These are phyloP conservation scores for Acanthosepion esculentum DNA, from an alignment of 2,888 invertebrate species.

Conservation along the genomic window DNA sequence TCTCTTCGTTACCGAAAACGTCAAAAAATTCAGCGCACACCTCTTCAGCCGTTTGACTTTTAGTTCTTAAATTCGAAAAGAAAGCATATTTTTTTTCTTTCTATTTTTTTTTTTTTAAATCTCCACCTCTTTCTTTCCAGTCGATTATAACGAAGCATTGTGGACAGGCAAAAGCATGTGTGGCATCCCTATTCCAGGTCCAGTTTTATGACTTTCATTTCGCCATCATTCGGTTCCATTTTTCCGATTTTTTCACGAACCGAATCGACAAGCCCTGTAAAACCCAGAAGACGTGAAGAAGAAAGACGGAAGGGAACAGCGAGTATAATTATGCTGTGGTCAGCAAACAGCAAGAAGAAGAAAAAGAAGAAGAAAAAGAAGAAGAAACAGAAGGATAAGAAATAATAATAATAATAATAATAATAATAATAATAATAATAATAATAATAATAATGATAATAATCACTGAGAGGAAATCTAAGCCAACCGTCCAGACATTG, in stretches of 20 bases:
- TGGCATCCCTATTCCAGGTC: neutral
- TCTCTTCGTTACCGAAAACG: neutral
- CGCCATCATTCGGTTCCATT: neutral
- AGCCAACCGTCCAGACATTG: too few relatives aligned
- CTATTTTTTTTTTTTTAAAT: neutral
- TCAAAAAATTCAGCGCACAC: neutral
- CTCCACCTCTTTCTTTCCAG: neutral
- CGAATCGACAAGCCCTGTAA: neutral
- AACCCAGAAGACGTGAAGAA: neutral
- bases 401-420: neutral
- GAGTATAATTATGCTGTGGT: too few relatives aligned
- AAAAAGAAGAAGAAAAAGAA: neutral
- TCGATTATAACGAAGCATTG: neutral
- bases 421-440: neutral
- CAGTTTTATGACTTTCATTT: neutral
- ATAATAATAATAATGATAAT: neutral
- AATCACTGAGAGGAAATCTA: too few relatives aligned
- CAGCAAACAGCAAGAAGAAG: neutral
- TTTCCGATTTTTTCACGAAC: neutral
- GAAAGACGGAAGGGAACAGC: neutral
- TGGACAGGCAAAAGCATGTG: neutral
- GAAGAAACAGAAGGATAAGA: neutral
- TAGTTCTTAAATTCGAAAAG: neutral
- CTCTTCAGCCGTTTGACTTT: neutral
- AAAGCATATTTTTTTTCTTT: neutral